Evolutionary conservation across 2,113 vertebrate species (phyloP), one percentile per base, ranked within the genome.

Genomic region (Tetrao urogallus): DNA sequence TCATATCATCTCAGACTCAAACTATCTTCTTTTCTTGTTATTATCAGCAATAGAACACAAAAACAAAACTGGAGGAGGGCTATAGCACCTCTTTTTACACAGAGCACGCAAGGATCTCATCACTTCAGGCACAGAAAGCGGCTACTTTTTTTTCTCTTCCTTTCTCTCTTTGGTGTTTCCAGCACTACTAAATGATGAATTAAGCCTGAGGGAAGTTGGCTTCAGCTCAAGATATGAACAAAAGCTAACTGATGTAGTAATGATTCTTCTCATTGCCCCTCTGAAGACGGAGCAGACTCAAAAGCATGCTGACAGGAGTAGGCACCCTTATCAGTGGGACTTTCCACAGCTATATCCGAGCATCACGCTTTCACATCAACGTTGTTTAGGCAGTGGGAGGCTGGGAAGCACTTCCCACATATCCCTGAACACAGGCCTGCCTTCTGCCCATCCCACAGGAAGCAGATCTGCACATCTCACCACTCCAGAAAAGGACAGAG

Each of bases 151-250:
- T 20, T 34, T 8, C 0, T 13, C 65, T 50, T 40, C n/a, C 42
- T 42, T 60, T 36, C 38, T 65, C 60, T 74, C 81, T 92, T 89
- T 86, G 86, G 88, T 92, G 71, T 92, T 96, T 83, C 67, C 86
- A 94, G 71, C 72, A 61, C 58, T 81, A 83, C 72, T 95, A 86
- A 94, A 89, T 95, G 92, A 94, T 97, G 92, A 94, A 96, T 82
- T 90, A 86, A 93, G 92, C 96, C 96, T 90, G 77, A 88, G 24
- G 66, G 82, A 96, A 96, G 86, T 86, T 97, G 94, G 96, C 94
- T 95, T 90, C 82, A n/a, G 93, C 93, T 97, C 94, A 97, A 89
- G 52, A 65, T 27, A 83, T 20, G 76, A 89, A 82, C 77, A 93
- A 91, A 97, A 61, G 57, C 82, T 69, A 67, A 87, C 57, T 34